Base-by-base conservation (phyloP, 2,888 invertebrate species). In the Acanthoscelides obtectus region DNA sequence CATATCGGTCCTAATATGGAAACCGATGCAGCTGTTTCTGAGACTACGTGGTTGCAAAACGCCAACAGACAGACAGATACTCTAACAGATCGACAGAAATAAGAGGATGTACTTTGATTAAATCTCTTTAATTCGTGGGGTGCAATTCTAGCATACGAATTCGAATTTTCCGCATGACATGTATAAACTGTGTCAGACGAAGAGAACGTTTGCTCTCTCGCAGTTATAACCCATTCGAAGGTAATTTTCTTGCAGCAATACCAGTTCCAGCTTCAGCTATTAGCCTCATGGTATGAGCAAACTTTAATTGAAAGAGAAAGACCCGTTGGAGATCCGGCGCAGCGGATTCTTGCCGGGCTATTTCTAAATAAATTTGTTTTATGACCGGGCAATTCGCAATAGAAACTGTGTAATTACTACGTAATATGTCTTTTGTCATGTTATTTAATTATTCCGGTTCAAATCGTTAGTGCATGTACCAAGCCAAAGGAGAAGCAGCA, bases 291-390 rank as follows among this genome's bases (percentile, higher is more conserved):
- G 72, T 70, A 73, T 66, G 71, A 71, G 71, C 69, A 69, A 73
- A 75, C 69, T 75, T 75, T 74, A 75, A 75, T 75, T 75, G 74
- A 74, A 72, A 74, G 66, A 72, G 72, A 69, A 72, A 69, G 73
- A 70, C 70, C 63, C 69, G 69, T 45, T 67, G 20, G 69, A 66
- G 67, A 70, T 45, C 45, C 45, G 69, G 12, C 19, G 70, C 45
- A 68, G 12, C 19, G 70, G 67, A 74, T 72, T 73, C 69, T 71
- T 72, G 73, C 22, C n/a, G 27, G 66, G 22, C 67, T 69, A 67
- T 63, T 73, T 75, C 72, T 72, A 75, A 73, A 74, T 76, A 74
- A 73, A 76, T 74, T 74, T 70, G 70, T 70, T 75, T 73, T 72
- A 72, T 72, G 27, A 68, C 72, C 22, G 27, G 27, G 73, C 66